These are phyloP conservation scores for Penaeus chinensis DNA, from an alignment of 1,140 invertebrate species.

Conservation along the genomic window DNA sequence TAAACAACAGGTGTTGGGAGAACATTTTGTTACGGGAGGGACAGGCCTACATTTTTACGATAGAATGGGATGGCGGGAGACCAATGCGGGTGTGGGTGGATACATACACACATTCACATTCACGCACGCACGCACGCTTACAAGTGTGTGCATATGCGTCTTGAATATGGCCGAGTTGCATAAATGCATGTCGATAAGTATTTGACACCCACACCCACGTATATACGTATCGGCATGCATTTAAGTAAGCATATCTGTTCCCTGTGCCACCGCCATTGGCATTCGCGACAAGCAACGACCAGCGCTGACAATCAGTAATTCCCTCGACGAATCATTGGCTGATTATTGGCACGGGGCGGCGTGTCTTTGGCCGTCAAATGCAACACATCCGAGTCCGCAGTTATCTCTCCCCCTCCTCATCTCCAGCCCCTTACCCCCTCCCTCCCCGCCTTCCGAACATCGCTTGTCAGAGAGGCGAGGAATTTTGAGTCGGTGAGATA, in stretches of 20 bases:
- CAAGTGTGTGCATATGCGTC: neutral
- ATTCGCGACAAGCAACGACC: neutral
- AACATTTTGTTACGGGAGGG: no score
- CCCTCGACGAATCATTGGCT: no score
- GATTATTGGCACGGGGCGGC: no score
- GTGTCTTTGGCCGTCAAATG: no score
- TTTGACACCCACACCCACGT: no score
- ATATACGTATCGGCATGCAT: neutral
- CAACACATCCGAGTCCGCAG: neutral
- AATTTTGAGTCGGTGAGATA: no score
- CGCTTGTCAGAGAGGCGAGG: neutral
- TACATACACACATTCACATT: neutral
- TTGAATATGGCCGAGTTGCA: no score
- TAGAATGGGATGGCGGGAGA: no score
- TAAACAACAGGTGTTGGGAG: no score
- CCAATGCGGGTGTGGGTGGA: neutral
- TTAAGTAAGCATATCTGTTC: neutral
- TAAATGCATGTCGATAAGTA: no score
- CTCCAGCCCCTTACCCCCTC: neutral
- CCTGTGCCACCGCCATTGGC: neutral
- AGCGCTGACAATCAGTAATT: neutral
- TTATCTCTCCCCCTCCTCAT: neutral
- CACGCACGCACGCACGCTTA: neutral
- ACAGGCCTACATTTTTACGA: no score
- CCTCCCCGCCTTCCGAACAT: neutral